Conservation (phyloP, 2,113 vertebrate species). For the Kobus ellipsiprymnus region DNA sequence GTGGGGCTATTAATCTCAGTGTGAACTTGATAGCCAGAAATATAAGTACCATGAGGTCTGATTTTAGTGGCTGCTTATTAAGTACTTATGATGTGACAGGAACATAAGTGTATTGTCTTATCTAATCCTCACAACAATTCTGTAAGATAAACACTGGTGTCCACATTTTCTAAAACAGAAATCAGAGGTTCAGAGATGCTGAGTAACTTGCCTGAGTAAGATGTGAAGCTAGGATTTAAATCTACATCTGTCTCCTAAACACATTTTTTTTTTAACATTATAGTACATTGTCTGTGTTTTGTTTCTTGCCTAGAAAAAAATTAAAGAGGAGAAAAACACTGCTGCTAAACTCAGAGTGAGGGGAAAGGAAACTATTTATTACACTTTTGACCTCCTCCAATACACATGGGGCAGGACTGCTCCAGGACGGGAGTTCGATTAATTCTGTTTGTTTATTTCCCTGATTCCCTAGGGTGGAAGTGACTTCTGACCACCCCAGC, state of each 20-base stretch:
- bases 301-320: neutral
- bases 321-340: neutral
- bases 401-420: neutral
- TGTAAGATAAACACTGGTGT: neutral
- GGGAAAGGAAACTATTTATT: neutral
- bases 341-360: neutral
- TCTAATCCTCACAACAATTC: constrained; percentile 14
- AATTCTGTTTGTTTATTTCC: neutral
- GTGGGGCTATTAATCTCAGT: neutral
- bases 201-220: neutral
- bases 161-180: neutral
- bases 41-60: neutral
- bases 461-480: neutral
- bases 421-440: neutral
- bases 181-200: neutral
- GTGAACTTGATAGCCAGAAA: neutral
- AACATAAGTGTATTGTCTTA: neutral
- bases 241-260: neutral
- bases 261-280: neutral
- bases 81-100: neutral
- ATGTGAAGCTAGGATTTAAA: neutral
- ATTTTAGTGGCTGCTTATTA: neutral
- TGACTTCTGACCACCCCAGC: neutral
- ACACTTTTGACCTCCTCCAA: neutral
- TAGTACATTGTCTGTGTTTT: neutral